A percentile compares a stretch with the other conserved stretches of the same genome.
Evolutionary conservation across 2,797 vertebrate genomes (phyloP).

Genomic region (Acanthis flammea): DNA sequence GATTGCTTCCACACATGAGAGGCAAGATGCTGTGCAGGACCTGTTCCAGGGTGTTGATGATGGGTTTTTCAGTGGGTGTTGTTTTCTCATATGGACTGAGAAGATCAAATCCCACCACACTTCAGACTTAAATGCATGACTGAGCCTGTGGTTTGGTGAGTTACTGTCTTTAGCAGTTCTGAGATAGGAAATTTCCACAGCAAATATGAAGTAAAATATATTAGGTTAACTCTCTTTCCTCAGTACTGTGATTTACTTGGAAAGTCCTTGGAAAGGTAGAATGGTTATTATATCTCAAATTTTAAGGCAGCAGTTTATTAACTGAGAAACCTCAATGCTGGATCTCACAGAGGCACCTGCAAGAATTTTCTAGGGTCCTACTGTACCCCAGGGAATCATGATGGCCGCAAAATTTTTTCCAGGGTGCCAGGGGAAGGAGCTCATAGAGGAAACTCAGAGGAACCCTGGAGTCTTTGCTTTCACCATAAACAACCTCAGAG

Average conservation of each 20-base stretch:
- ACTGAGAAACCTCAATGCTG: not conserved
- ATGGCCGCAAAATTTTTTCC: not conserved
- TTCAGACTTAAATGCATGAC: not conserved
- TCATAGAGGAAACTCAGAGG: not conserved
- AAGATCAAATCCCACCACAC: not conserved
- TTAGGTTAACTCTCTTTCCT: not conserved
- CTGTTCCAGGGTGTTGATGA: not conserved
- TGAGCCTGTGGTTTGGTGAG: not conserved
- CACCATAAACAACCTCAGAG: not conserved
- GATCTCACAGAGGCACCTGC: not conserved
- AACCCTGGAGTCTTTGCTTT: not conserved
- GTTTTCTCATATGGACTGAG: not conserved
- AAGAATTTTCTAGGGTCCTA: not conserved
- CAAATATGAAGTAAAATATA: not conserved
- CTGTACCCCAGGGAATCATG: rapidly evolving
- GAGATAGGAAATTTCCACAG: not conserved
- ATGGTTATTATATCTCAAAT: not conserved
- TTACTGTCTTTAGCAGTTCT: not conserved
- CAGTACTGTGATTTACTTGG: not conserved
- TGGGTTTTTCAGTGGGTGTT: not conserved
- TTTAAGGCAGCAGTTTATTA: not conserved
- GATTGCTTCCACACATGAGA: not conserved
- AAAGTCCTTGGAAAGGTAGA: not conserved
- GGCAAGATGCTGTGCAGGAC: not conserved
- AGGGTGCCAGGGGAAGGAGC: not conserved